Percentiles rank a stretch among this genome's conserved stretches.
These are phyloP conservation scores for Neolamprologus cancellatus DNA, from an alignment of 2,113 vertebrate species.

Conservation along the genomic window DNA sequence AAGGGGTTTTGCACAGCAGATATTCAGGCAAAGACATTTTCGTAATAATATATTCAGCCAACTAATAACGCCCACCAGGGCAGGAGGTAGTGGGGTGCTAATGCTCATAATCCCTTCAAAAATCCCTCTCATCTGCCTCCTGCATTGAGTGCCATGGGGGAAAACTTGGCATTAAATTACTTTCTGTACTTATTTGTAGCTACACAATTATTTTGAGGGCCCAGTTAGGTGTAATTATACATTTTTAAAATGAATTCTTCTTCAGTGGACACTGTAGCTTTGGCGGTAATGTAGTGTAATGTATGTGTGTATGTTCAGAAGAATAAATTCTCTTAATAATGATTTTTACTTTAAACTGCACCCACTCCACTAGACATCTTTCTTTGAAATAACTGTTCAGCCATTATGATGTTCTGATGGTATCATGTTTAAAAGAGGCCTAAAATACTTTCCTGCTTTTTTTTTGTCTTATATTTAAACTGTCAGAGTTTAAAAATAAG, in stretches of 20 bases:
- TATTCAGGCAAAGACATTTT: slow-evolving; percentile 5
- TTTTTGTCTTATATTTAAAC: background rate
- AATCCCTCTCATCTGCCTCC: slow-evolving; percentile 21
- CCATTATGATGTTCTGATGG: background rate
- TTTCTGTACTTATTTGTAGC: background rate
- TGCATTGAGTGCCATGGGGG: background rate
- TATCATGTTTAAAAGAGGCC: background rate
- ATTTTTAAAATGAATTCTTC: background rate
- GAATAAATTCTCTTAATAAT: background rate
- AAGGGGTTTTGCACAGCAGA: background rate
- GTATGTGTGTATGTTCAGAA: background rate
- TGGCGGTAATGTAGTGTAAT: background rate
- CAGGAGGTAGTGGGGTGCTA: background rate
- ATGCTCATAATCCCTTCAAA: slow-evolving; percentile 17
- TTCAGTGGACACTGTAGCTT: background rate
- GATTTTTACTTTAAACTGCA: background rate
- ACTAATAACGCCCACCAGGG: background rate
- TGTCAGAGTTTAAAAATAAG: background rate
- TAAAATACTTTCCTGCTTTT: background rate
- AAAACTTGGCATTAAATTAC: slow-evolving; percentile 7
- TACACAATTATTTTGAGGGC: background rate
- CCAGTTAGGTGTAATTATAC: background rate
- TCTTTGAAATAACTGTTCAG: background rate
- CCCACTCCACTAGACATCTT: background rate
- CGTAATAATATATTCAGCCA: slow-evolving; percentile 21